A percentile compares a stretch with the other conserved stretches of the same genome.
phyloP scores from a whole-genome alignment of 1,140 invertebrate genomes.

The Orius insidiosus region DNA sequence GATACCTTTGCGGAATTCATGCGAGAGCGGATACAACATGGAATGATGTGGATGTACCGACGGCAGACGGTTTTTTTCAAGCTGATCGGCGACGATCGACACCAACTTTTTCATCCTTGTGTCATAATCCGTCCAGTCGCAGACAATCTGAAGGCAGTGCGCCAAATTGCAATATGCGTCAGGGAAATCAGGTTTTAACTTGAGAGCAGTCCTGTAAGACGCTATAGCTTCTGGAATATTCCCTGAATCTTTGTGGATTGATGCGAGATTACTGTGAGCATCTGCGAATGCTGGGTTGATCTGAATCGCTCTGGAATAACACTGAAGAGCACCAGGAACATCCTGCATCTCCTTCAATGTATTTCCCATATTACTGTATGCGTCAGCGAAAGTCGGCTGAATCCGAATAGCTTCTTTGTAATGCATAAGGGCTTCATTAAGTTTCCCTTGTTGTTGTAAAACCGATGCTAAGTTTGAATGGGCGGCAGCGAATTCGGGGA shows the following conservation, averaged over 20 bases:
- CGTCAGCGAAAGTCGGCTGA: conserved; percentile 62
- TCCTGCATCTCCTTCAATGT: conserved; percentile 98
- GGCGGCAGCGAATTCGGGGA: conserved; percentile 97
- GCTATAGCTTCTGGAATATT: conserved; percentile 96
- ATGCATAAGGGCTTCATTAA: conserved; percentile 93
- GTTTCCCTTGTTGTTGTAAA: conserved; percentile 91
- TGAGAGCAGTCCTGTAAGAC: conserved; percentile 87
- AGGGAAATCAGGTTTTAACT: conserved; percentile 95
- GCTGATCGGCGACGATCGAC: conserved; percentile 87
- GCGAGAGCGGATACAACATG: conserved; percentile 95
- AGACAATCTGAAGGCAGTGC: conserved; percentile 97
- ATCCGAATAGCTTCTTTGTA: conserved; percentile 87
- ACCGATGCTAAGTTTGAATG: conserved; percentile 98
- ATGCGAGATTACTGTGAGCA: conserved; percentile 95
- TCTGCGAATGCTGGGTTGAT: conserved; percentile 97
- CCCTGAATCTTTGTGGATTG: conserved; percentile 97
- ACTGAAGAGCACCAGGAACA: conserved; percentile 84
- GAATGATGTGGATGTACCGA: conserved; percentile 99
- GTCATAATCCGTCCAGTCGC: conserved; percentile 97
- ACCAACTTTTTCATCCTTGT: conserved; percentile 89
- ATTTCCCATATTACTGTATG: conserved; percentile 98
- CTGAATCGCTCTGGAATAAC: conserved; percentile 94
- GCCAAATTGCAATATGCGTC: conserved; percentile 99
- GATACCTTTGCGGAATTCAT: conserved; percentile 87
- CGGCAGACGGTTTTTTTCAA: conserved; percentile 85